These are phyloP conservation scores for Todiramphus saurophagus DNA, from an alignment of 2,113 vertebrate species.

Conservation along the genomic window DNA sequence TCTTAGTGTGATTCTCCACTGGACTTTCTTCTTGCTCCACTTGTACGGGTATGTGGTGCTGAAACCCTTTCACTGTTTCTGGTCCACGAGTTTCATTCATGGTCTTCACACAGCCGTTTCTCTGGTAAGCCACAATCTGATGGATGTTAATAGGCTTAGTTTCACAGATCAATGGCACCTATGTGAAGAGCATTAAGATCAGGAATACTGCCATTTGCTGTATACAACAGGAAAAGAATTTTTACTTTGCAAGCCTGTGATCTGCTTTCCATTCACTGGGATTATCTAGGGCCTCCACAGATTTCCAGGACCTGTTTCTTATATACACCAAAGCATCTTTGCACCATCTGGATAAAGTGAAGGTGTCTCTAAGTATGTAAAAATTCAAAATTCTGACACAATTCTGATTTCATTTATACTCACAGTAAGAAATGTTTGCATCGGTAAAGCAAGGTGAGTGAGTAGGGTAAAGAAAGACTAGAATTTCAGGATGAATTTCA, in stretches of 20 bases:
- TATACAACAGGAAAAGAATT: not conserved
- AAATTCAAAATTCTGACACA: not conserved
- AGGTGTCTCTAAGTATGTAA: not conserved
- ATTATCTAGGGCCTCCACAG: not conserved
- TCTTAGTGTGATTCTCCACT: constrained; percentile 69
- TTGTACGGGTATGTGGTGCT: constrained; percentile 82
- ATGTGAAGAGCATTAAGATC: constrained; percentile 43
- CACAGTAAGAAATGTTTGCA: not conserved
- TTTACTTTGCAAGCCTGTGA: not conserved
- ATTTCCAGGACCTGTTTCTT: not conserved
- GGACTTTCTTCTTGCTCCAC: constrained; percentile 83
- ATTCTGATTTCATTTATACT: not conserved
- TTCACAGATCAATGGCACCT: constrained; percentile 89
- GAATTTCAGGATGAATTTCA: not conserved
- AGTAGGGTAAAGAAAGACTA: not conserved
- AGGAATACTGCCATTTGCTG: not conserved
- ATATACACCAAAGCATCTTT: not conserved
- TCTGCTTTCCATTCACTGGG: not conserved
- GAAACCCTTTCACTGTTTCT: constrained; percentile 75
- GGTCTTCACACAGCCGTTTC: constrained; percentile 87
- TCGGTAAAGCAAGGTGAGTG: not conserved
- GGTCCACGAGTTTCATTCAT: constrained; percentile 75
- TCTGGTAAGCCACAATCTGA: constrained; percentile 92
- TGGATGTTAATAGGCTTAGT: constrained; percentile 91
- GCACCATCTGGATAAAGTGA: not conserved